Conservation (phyloP, 2,113 vertebrate species). For the Cyprinodon tularosa region DNA sequence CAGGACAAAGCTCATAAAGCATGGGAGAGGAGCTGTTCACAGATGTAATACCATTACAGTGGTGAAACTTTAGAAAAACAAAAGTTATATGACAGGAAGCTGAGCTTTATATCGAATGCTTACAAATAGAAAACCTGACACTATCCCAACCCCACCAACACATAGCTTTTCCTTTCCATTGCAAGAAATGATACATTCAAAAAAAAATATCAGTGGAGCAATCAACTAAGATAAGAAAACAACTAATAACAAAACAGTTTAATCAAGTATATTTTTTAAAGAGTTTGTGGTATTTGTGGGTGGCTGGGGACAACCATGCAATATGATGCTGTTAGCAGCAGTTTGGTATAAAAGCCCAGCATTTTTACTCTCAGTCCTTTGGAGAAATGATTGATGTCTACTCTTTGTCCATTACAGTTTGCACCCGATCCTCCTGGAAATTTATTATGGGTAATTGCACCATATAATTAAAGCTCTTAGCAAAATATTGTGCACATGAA, state of each 20-base stretch:
- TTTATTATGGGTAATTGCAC: slow-evolving; percentile 42
- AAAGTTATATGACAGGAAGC: slow-evolving; percentile 33
- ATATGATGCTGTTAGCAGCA: slow-evolving; percentile 30
- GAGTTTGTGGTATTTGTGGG: slow-evolving; percentile 32
- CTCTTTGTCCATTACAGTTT: background rate
- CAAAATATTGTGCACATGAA: slow-evolving; percentile 11
- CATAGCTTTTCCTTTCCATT: background rate
- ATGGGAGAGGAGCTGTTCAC: slow-evolving; percentile 50
- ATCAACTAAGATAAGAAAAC: slow-evolving; percentile 29
- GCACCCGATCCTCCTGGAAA: slow-evolving; percentile 30
- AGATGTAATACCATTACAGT: background rate
- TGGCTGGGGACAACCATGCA: slow-evolving; percentile 33
- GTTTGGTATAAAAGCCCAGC: slow-evolving; percentile 25
- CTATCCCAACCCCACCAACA: background rate
- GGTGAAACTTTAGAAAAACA: slow-evolving; percentile 20
- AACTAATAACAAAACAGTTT: slow-evolving; percentile 40
- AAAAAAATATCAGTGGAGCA: background rate
- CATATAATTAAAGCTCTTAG: slow-evolving; percentile 49
- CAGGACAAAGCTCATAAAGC: slow-evolving; percentile 44
- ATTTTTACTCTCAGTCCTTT: slow-evolving; percentile 9
- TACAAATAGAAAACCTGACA: slow-evolving; percentile 9
- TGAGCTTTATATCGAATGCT: slow-evolving; percentile 23
- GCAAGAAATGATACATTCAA: background rate
- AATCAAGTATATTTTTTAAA: slow-evolving; percentile 38
- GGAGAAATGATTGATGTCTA: slow-evolving; percentile 2